Evolutionary conservation across 2,888 invertebrate genomes (phyloP).

Genomic region (Mimumesa dahlbomi): DNA sequence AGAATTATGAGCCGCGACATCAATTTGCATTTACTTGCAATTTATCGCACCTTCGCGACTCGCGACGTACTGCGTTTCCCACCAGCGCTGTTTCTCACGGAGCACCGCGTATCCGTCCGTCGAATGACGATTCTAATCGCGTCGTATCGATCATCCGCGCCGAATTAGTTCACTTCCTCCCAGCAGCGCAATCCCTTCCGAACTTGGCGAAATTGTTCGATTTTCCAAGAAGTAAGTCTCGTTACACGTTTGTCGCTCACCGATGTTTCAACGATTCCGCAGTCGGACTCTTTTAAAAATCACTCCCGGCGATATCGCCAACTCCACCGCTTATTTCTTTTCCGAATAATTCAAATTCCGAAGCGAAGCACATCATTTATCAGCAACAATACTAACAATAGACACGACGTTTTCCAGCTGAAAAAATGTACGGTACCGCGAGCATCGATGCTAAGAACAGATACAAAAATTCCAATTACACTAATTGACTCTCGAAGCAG

Average conservation of each 20-base stretch:
- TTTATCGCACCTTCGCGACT: slow-evolving; percentile 22
- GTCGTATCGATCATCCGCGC: slow-evolving; percentile 3
- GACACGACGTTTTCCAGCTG: no score
- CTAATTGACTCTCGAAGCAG: slow-evolving; percentile 2
- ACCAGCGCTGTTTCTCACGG: not conserved
- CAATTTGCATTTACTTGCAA: slow-evolving; percentile 23
- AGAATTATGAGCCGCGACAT: slow-evolving; percentile 9
- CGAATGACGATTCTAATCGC: not conserved
- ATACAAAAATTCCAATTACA: slow-evolving; percentile 11
- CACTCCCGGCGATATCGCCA: no score
- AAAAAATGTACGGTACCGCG: not conserved
- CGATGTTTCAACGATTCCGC: no score
- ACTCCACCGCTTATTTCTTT: no score
- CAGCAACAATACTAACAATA: no score
- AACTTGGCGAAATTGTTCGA: no score
- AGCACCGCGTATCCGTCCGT: not conserved
- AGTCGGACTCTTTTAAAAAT: no score
- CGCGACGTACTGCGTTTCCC: slow-evolving; percentile 9
- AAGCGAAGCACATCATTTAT: no score
- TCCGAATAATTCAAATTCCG: no score
- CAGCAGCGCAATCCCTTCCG: not conserved
- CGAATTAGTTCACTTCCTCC: not conserved
- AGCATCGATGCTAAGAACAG: not conserved
- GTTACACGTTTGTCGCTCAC: no score
- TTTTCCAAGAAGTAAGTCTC: no score